Evolutionary conservation across 2,113 vertebrate genomes (phyloP).

Genomic region (Neomonachus schauinslandi): DNA sequence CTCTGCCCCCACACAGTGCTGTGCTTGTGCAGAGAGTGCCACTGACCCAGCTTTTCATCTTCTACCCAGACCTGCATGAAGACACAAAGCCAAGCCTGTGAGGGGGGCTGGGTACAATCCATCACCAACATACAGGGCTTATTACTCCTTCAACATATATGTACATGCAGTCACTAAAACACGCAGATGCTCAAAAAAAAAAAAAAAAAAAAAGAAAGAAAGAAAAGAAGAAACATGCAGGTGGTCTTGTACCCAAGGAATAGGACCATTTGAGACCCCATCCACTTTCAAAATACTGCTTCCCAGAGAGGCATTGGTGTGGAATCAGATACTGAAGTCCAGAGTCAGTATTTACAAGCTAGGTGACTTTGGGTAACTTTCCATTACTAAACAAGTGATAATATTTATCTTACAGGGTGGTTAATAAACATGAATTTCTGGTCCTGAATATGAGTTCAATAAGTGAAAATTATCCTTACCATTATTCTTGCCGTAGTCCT

Average conservation of each 20-base stretch:
- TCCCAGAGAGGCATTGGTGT: neutral
- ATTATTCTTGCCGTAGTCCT: too few species aligned
- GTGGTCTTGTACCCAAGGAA: neutral
- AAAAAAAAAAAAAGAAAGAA: neutral
- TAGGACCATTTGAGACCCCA: neutral
- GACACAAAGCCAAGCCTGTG: neutral
- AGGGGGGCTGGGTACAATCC: neutral
- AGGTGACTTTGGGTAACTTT: neutral
- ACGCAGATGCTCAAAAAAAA: neutral
- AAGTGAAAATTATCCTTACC: neutral
- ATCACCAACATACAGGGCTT: neutral
- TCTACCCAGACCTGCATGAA: neutral
- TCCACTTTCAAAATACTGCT: neutral
- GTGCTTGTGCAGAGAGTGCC: neutral
- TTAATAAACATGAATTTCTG: neutral
- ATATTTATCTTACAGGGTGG: neutral
- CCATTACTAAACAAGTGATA: neutral
- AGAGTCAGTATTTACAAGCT: neutral
- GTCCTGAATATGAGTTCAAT: neutral
- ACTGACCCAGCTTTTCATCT: neutral
- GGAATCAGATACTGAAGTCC: neutral
- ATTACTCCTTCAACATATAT: neutral
- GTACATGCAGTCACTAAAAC: neutral
- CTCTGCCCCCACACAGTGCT: neutral
- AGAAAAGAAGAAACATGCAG: neutral